These are phyloP conservation scores for Liodrosophila aerea DNA, from an alignment of 2,888 invertebrate genomes.

Conservation along the genomic window DNA sequence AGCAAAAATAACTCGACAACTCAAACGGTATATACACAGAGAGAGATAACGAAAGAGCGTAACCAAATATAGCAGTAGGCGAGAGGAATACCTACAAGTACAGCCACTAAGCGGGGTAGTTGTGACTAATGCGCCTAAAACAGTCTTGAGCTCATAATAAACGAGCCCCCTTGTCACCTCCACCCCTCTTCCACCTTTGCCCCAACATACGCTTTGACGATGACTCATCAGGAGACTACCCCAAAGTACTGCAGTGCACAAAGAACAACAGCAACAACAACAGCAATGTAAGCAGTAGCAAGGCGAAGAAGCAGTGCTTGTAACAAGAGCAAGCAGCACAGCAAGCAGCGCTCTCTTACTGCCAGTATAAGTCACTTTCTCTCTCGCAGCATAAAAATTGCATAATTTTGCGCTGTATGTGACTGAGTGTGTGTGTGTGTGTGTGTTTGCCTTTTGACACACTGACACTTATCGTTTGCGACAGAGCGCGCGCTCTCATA, in stretches of 20 bases:
- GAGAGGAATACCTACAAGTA: slow-evolving; percentile 43
- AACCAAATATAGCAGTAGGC: no score
- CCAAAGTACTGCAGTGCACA: slow-evolving; percentile 31
- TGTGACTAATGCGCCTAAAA: slow-evolving; percentile 11
- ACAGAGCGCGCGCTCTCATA: no score
- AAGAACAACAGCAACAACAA: slow-evolving; percentile 12
- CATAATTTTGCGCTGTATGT: slow-evolving; percentile 55
- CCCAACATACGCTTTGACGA: slow-evolving; percentile 6
- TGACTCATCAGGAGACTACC: slow-evolving; percentile 55
- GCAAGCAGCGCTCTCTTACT: slow-evolving; percentile 26
- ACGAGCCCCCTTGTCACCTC: neutral
- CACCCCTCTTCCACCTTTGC: neutral
- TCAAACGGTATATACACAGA: no score
- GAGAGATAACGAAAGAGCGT: no score
- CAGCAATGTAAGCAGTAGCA: neutral
- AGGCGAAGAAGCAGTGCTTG: no score
- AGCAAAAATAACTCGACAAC: neutral
- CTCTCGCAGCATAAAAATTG: slow-evolving; percentile 65
- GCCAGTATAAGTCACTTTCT: slow-evolving; percentile 40
- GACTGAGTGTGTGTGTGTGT: slow-evolving; percentile 12
- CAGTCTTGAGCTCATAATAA: slow-evolving; percentile 23
- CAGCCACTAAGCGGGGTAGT: slow-evolving; percentile 5
- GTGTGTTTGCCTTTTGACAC: slow-evolving; percentile 66
- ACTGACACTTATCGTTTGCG: slow-evolving; percentile 76
- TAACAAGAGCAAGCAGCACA: slow-evolving; percentile 24